These are phyloP conservation scores for Nematopogon swammerdamellus DNA, from an alignment of 2,888 invertebrate species.

Conservation along the genomic window DNA sequence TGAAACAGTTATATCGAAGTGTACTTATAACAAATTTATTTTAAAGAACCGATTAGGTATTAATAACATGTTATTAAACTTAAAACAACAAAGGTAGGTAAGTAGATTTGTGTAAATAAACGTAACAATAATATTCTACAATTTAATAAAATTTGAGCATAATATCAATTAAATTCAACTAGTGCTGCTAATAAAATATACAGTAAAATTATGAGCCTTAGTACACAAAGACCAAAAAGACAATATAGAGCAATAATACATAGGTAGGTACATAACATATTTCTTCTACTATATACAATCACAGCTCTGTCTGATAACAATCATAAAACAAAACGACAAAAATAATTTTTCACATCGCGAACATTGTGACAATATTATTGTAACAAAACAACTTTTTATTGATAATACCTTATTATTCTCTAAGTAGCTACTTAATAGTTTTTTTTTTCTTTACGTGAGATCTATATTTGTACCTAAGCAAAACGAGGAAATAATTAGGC, in stretches of 20 bases:
- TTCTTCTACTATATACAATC: slow-evolving; percentile 13
- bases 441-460: not conserved
- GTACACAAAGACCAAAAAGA: not conserved
- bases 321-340: not conserved
- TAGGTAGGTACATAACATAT: not conserved
- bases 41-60: not conserved
- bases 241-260: slow-evolving; percentile 1
- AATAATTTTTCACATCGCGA: not conserved
- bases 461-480: not conserved
- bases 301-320: slow-evolving; percentile 12
- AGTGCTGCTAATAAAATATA: slow-evolving; percentile 2
- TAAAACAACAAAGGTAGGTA: not conserved
- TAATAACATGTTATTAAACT: slow-evolving; percentile 1
- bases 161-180: slow-evolving; percentile 2
- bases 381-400: slow-evolving; percentile 2
- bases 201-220: slow-evolving; percentile 1
- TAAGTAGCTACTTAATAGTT: not conserved
- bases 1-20: slow-evolving; percentile 1
- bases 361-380: slow-evolving; percentile 1
- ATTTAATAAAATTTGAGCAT: slow-evolving; percentile 3
- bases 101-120: not conserved
- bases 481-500: not conserved
- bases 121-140: slow-evolving; percentile 1
- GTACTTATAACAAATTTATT: slow-evolving; percentile 4
- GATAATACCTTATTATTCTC: not conserved